Conservation (phyloP, 2,113 vertebrate genomes). For the Microcebus griseorufus region DNA sequence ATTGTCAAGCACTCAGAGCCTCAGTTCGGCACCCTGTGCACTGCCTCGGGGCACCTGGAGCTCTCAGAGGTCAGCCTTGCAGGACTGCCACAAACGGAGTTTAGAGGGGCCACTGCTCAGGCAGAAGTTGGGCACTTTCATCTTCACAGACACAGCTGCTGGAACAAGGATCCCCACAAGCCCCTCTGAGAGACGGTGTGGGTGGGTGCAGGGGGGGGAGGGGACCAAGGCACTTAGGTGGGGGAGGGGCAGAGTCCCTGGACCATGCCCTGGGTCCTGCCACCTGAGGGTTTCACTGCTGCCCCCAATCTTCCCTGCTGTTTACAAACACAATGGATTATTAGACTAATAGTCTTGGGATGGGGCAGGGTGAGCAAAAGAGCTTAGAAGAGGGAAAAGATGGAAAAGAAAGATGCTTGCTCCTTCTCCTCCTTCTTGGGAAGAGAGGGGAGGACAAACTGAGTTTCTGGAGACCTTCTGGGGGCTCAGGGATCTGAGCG, state of each 20-base stretch:
- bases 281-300: not conserved
- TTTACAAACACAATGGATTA: not conserved
- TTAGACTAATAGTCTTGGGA: not conserved
- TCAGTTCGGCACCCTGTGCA: not conserved
- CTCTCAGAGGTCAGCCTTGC: not conserved
- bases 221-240: too few relatives aligned
- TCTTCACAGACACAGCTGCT: not conserved
- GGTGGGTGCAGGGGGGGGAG: too few relatives aligned
- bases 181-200: not conserved
- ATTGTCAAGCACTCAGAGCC: rapidly evolving
- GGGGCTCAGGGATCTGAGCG: not conserved
- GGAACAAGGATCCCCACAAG: not conserved
- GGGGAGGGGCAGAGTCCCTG: rapidly evolving
- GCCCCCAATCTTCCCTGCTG: not conserved
- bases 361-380: rapidly evolving
- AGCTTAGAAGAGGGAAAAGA: not conserved
- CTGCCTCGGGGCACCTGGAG: not conserved
- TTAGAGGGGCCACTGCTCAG: not conserved
- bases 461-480: not conserved
- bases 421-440: not conserved
- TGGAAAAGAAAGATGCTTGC: not conserved
- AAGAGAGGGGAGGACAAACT: not conserved
- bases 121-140: not conserved
- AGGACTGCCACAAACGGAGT: not conserved
- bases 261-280: too few relatives aligned